phyloP scores from a whole-genome alignment of 2,113 vertebrate genomes.

The Carollia perspicillata region DNA sequence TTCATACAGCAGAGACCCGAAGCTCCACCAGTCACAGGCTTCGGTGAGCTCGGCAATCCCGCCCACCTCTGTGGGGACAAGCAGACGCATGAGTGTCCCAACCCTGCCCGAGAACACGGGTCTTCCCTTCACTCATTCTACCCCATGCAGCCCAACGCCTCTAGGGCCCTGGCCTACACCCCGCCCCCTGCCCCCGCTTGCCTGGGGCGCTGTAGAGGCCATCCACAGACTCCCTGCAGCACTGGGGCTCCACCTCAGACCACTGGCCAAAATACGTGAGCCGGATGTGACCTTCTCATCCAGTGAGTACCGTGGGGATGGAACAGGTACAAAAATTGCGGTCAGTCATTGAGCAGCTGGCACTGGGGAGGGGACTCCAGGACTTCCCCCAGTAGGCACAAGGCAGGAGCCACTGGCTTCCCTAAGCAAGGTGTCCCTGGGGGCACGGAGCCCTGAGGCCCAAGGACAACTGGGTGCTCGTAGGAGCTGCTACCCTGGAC shows the following conservation, averaged over 20 bases:
- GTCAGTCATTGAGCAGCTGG: background rate
- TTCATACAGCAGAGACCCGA: constrained; percentile 93
- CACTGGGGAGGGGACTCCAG: background rate
- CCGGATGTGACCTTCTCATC: constrained; percentile 88
- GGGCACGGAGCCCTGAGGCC: background rate
- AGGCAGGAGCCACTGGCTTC: background rate
- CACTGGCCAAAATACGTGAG: constrained; percentile 98
- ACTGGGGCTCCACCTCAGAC: constrained; percentile 93
- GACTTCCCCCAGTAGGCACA: background rate
- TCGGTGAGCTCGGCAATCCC: constrained; percentile 89
- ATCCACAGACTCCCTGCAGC: constrained; percentile 86
- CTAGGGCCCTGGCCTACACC: rapidly evolving
- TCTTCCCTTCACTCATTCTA: background rate
- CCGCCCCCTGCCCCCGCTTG: constrained; percentile 62
- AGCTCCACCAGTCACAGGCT: constrained; percentile 98
- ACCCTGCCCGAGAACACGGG: background rate
- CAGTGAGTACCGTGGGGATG: background rate
- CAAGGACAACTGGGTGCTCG: background rate
- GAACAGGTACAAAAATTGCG: background rate
- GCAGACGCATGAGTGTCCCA: background rate
- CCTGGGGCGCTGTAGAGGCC: constrained; percentile 96
- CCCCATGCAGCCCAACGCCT: background rate
- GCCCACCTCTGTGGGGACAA: constrained; percentile 89
- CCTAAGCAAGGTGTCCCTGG: background rate
- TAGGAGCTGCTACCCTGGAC: background rate